Evolutionary conservation across 1,140 invertebrate species (phyloP).

Genomic region (Habropoda laboriosa): DNA sequence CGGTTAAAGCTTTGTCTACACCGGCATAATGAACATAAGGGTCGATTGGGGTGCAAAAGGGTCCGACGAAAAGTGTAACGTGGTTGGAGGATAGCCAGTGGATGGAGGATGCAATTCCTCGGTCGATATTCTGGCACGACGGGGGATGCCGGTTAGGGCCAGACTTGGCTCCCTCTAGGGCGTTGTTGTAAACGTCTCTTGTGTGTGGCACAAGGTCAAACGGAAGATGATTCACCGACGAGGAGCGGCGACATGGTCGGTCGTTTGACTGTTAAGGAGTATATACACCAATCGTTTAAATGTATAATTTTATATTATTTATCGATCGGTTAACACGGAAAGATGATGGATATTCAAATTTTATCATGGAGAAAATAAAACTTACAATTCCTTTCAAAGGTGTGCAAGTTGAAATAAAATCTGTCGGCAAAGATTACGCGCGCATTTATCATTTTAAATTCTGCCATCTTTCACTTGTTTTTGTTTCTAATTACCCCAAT

Average conservation of each 20-base stretch:
- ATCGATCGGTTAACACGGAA: background rate
- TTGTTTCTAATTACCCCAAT: constrained; percentile 11
- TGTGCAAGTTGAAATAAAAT: background rate
- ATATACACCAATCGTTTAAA: constrained; percentile 16
- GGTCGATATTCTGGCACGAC: constrained; percentile 69
- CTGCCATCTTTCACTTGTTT: constrained; percentile 6
- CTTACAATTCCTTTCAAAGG: background rate
- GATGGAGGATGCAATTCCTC: constrained; percentile 64
- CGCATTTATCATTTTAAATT: background rate
- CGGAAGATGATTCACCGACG: constrained; percentile 63
- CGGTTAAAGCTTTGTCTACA: background rate
- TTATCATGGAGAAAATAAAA: no score
- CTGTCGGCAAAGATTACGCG: background rate
- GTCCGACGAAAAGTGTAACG: constrained; percentile 47
- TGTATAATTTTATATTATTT: background rate
- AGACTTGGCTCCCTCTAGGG: constrained; percentile 65
- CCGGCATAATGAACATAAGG: constrained; percentile 27
- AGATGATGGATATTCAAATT: background rate
- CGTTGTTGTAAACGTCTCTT: constrained; percentile 58
- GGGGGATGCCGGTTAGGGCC: constrained; percentile 60
- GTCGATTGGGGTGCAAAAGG: constrained; percentile 45
- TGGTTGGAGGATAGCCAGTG: constrained; percentile 56
- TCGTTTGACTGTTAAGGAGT: constrained; percentile 30
- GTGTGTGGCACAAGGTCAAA: constrained; percentile 64
- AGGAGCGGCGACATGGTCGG: constrained; percentile 39